Evolutionary conservation across 2,888 invertebrate genomes (phyloP).

Genomic region (Leptopilina syphax): DNA sequence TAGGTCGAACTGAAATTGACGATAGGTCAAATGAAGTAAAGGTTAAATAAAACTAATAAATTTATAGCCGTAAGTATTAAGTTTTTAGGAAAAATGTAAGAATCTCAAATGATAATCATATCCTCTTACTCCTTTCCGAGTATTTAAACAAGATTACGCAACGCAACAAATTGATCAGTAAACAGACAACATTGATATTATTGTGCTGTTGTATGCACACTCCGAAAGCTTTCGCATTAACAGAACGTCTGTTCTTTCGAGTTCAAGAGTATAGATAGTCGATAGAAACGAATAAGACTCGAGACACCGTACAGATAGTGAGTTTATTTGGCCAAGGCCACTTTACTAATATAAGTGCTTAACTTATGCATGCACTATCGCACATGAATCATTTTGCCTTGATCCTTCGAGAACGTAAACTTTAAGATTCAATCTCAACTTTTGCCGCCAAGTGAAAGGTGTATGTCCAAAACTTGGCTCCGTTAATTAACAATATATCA

Average conservation of each 20-base stretch:
- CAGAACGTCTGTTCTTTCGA: neutral
- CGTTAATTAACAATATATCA: too few species aligned
- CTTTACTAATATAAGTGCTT: slow-evolving; percentile 41
- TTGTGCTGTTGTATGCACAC: neutral
- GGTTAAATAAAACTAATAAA: too few species aligned
- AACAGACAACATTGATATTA: too few species aligned
- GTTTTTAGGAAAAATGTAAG: too few species aligned
- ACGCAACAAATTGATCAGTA: too few species aligned
- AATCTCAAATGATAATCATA: too few species aligned
- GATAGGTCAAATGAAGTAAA: too few species aligned
- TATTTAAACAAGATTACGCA: too few species aligned
- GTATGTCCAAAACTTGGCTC: too few species aligned
- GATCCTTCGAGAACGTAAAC: slow-evolving; percentile 47
- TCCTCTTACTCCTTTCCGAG: too few species aligned
- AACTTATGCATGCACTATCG: slow-evolving; percentile 41
- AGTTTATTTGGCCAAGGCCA: slow-evolving; percentile 57
- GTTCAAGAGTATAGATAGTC: slow-evolving; percentile 19
- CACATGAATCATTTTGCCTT: slow-evolving; percentile 48
- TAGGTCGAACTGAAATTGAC: too few species aligned
- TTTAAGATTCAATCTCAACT: slow-evolving; percentile 25
- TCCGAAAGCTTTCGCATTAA: slow-evolving; percentile 14
- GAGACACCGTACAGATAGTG: slow-evolving; percentile 42
- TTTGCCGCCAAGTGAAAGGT: slow-evolving; percentile 21
- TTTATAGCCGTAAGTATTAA: too few species aligned
- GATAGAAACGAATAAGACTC: slow-evolving; percentile 30